Evolutionary conservation across 2,113 vertebrate genomes (phyloP).

Genomic region (Zosterops lateralis): DNA sequence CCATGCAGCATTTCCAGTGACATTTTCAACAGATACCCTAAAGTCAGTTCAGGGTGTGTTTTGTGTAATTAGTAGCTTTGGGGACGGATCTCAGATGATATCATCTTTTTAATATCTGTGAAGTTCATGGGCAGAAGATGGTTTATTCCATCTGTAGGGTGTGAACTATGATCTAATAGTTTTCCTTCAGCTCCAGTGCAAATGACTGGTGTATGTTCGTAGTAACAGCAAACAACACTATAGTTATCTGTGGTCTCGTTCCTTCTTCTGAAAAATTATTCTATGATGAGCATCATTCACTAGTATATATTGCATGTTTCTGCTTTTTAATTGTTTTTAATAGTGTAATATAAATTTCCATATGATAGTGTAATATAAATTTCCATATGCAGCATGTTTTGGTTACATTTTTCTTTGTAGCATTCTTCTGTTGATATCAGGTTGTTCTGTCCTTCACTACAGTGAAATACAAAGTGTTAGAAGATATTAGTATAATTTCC

Average conservation of each 20-base stretch:
- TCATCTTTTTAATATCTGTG: neutral
- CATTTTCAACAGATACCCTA: neutral
- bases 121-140: neutral
- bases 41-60: neutral
- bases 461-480: neutral
- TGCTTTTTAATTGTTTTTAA: neutral
- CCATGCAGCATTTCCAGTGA: neutral
- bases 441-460: neutral
- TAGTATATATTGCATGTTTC: neutral
- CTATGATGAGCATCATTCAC: neutral
- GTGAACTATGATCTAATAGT: conserved; percentile 20
- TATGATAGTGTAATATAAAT: neutral
- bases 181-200: neutral
- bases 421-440: neutral
- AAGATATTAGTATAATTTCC: neutral
- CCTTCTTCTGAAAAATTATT: neutral
- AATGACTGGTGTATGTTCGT: neutral
- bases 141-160: conserved; percentile 6
- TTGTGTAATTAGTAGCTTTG: neutral
- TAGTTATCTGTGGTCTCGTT: neutral
- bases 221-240: neutral
- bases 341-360: neutral
- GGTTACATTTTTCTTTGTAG: neutral
- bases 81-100: neutral
- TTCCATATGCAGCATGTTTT: neutral